phyloP scores from a whole-genome alignment of 2,888 invertebrate species.

The Tenthredo livida region DNA sequence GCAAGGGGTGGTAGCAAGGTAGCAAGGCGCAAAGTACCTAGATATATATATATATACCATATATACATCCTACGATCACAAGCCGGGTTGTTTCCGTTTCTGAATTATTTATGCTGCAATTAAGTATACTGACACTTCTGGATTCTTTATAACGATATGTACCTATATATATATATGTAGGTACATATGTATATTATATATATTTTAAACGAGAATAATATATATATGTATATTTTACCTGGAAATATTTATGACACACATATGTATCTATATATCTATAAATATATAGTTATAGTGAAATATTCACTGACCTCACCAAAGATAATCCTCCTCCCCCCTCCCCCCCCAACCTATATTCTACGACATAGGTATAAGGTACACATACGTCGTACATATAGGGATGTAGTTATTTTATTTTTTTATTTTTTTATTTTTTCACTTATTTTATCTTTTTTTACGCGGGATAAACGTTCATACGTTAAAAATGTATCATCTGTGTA shows the following conservation, averaged over 20 bases:
- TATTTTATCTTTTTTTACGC: not conserved
- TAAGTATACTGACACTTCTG: conserved; percentile 47
- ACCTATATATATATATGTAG: too few relatives aligned
- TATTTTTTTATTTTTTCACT: not conserved
- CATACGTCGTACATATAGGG: too few relatives aligned
- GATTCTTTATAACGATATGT: not conserved
- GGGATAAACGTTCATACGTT: conserved; percentile 22
- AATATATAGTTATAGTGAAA: not conserved
- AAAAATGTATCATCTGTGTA: not conserved
- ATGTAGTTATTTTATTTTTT: not conserved
- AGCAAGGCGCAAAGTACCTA: not conserved
- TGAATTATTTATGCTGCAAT: conserved; percentile 66
- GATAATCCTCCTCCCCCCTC: too few relatives aligned
- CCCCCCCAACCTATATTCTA: not conserved
- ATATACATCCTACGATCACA: conserved; percentile 1
- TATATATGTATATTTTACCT: not conserved
- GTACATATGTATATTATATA: not conserved
- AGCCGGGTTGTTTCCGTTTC: conserved; percentile 38
- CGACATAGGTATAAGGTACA: not conserved
- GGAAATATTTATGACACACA: not conserved
- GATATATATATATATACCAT: not conserved
- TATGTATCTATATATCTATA: too few relatives aligned
- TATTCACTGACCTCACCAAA: not conserved
- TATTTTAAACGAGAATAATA: not conserved
- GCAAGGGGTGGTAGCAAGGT: too few relatives aligned